A percentile compares a stretch with the other conserved stretches of the same genome.
These are phyloP conservation scores for Podarcis muralis DNA, from an alignment of 2,113 vertebrate genomes.

Conservation along the genomic window DNA sequence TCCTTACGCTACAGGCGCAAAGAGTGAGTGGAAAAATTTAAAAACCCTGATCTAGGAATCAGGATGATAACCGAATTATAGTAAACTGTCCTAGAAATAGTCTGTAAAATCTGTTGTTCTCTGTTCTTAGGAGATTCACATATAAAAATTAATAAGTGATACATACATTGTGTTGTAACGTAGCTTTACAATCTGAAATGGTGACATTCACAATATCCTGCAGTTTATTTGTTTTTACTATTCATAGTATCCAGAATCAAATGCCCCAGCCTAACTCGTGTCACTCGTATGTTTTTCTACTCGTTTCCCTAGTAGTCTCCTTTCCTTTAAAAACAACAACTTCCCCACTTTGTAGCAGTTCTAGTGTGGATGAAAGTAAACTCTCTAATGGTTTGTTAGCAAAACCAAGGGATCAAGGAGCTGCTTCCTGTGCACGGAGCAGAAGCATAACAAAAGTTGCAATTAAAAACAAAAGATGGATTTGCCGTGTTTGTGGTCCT, in stretches of 20 bases:
- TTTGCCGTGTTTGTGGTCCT: background rate
- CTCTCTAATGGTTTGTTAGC: constrained; percentile 26
- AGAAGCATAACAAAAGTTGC: constrained; percentile 22
- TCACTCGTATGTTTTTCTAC: background rate
- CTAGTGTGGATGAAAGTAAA: constrained; percentile 21
- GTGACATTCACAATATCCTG: background rate
- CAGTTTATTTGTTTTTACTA: background rate
- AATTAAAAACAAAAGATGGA: constrained; percentile 1
- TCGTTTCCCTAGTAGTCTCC: background rate
- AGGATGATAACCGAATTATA: background rate
- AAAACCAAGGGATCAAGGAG: constrained; percentile 14
- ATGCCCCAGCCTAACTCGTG: background rate
- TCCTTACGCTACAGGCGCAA: background rate
- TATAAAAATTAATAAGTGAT: too few relatives aligned
- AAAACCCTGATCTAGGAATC: background rate
- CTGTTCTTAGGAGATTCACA: background rate
- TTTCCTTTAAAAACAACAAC: constrained; percentile 11
- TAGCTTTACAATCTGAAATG: background rate
- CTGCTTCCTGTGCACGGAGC: background rate
- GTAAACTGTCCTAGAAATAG: background rate
- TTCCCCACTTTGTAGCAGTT: constrained; percentile 25
- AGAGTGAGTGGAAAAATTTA: background rate
- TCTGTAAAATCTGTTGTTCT: background rate
- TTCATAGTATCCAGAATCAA: background rate
- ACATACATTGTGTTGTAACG: background rate